Evolutionary conservation across 2,797 vertebrate species (phyloP).

Genomic region (Danio kyathit): DNA sequence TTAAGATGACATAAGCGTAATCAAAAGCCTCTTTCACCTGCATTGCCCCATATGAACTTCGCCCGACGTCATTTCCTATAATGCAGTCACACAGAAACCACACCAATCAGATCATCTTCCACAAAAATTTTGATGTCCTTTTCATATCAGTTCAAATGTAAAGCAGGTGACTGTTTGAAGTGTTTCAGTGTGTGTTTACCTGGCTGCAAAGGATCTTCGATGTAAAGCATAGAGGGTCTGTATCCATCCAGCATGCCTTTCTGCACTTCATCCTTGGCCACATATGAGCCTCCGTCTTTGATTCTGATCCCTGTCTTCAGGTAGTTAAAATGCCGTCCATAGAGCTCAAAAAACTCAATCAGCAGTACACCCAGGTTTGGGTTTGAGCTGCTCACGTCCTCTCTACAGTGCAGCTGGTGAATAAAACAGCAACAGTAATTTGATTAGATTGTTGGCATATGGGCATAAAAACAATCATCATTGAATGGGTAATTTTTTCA

Average conservation of each 20-base stretch:
- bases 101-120: neutral
- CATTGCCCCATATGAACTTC: slow-evolving; percentile 98
- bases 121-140: neutral
- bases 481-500: neutral
- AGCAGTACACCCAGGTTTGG: slow-evolving; percentile 97
- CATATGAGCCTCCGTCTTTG: slow-evolving; percentile 96
- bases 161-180: neutral
- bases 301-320: slow-evolving; percentile 98
- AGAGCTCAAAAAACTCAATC: slow-evolving; percentile 99
- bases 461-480: neutral
- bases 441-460: neutral
- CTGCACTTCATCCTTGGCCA: slow-evolving; percentile 98
- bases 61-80: slow-evolving; percentile 93
- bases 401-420: slow-evolving; percentile 91
- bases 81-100: neutral
- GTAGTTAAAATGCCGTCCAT: slow-evolving; percentile 98
- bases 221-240: slow-evolving; percentile 97
- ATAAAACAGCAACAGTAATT: neutral
- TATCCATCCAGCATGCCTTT: slow-evolving; percentile 97
- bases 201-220: slow-evolving; percentile 96
- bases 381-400: slow-evolving; percentile 90
- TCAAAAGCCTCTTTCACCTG: slow-evolving; percentile 99
- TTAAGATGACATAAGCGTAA: slow-evolving; percentile 94
- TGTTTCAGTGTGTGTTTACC: slow-evolving; percentile 71
- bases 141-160: neutral